These are phyloP conservation scores for Xiphias gladius DNA, from an alignment of 2,113 vertebrate genomes.

Conservation along the genomic window DNA sequence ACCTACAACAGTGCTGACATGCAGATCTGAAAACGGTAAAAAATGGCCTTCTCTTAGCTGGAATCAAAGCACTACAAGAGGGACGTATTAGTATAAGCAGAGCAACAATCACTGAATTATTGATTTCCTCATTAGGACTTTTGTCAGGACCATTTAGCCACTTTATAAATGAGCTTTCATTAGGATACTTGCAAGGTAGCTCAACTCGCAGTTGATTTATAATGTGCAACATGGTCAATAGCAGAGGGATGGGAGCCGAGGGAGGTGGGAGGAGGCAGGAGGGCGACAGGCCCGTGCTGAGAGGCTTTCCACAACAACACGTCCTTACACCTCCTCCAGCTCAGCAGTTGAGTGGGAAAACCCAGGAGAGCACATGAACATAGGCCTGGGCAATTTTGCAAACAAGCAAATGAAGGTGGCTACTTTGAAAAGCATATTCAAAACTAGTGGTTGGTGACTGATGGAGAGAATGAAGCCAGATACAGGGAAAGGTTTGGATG, in stretches of 20 bases:
- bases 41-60: constrained; percentile 73
- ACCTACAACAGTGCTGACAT: constrained; percentile 78
- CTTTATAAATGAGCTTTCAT: constrained; percentile 95
- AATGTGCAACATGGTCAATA: constrained; percentile 90
- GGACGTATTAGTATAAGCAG: constrained; percentile 91
- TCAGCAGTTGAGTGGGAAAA: background rate
- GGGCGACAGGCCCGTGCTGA: constrained; percentile 38
- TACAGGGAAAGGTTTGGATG: background rate
- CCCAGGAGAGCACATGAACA: constrained; percentile 1
- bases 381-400: constrained; percentile 50
- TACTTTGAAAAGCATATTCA: constrained; percentile 64
- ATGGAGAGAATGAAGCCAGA: constrained; percentile 21
- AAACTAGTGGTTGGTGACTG: constrained; percentile 38
- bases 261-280: constrained; percentile 51
- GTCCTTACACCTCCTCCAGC: constrained; percentile 23
- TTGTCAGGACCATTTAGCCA: constrained; percentile 97
- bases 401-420: constrained; percentile 72
- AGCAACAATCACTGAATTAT: constrained; percentile 95
- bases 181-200: constrained; percentile 90
- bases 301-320: constrained; percentile 51
- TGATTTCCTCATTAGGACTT: constrained; percentile 91
- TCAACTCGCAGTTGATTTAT: constrained; percentile 91
- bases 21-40: constrained; percentile 77
- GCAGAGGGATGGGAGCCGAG: constrained; percentile 48
- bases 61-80: constrained; percentile 74